Evolutionary conservation across 2,797 vertebrate genomes (phyloP), one percentile per base, ranked within the genome.

Genomic region (Taenioides sp.): DNA sequence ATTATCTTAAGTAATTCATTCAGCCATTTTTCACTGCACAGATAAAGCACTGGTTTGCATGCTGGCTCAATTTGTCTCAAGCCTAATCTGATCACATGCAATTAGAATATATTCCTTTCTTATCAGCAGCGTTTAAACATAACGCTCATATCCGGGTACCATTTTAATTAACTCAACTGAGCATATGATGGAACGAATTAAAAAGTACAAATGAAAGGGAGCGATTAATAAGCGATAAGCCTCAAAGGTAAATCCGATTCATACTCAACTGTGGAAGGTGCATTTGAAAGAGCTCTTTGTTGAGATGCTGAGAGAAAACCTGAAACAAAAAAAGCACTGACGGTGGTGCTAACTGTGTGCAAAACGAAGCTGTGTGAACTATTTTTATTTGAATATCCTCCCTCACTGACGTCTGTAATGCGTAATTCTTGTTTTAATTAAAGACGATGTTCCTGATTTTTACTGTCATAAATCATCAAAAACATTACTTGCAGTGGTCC

Each of bases 181-280:
- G 27, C 14, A 49, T 3, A 40, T 49, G 28, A 72, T 31, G 27
- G 58, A 20, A 18, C 14, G 28, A 71, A 70, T 61, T 14, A 67
- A 72, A 65, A 71, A 34, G 28, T 14, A 22, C 28, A 58, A 65
- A 67, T 22, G 23, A 31, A 34, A 52, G 25, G 31, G 69, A 63
- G 7, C 17, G 31, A 64, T 64, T 69, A 34, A 4, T 58, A 67
- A 58, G n/a, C 14, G 75, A 70, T 66, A 61, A 75, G 49, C 70
- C 40, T 22, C 55, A 37, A 61, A 22, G 69, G 71, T 68, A 14
- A 67, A 75, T 73, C 76, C 10, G 67, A 74, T 73, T 65, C 71
- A 58, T 71, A 52, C 54, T 80, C 70, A 78, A 72, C 1, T 67
- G 65, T 73, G 40, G 68, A 70, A 43, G 43, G 59, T 72, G 75